These are phyloP conservation scores for Mallotus villosus DNA, from an alignment of 2,797 vertebrate species.

Conservation along the genomic window DNA sequence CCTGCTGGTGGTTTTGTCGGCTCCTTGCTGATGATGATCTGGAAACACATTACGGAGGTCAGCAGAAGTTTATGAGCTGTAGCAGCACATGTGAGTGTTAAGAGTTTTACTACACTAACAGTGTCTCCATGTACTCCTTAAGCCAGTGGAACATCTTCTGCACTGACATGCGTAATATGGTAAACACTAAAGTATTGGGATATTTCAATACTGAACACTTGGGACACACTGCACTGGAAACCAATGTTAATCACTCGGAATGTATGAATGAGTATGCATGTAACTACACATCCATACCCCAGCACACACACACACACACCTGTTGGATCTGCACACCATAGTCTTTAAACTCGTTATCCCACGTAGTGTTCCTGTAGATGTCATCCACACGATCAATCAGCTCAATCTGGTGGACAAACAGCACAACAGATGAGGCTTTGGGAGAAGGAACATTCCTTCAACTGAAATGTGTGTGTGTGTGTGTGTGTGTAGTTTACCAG, in stretches of 20 bases:
- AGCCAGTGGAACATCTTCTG: slow-evolving; percentile 59
- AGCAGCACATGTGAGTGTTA: slow-evolving; percentile 53
- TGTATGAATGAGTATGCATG: neutral
- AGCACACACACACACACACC: slow-evolving; percentile 66
- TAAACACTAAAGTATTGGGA: no score
- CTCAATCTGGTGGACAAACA: slow-evolving; percentile 81
- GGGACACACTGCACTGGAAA: neutral
- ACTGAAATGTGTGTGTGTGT: neutral
- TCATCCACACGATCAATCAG: slow-evolving; percentile 97
- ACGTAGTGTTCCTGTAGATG: slow-evolving; percentile 95
- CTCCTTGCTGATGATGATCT: slow-evolving; percentile 94
- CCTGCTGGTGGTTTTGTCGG: slow-evolving; percentile 67
- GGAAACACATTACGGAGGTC: slow-evolving; percentile 13
- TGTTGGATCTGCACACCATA: slow-evolving; percentile 97
- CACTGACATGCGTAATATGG: no score
- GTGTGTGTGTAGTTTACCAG: slow-evolving; percentile 75
- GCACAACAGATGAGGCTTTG: neutral
- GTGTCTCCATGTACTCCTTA: slow-evolving; percentile 57
- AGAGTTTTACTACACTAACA: slow-evolving; percentile 46
- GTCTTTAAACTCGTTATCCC: slow-evolving; percentile 85
- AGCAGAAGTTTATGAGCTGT: neutral
- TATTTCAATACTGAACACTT: neutral
- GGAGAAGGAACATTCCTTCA: neutral
- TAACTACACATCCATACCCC: neutral
- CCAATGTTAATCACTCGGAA: neutral